Conservation (phyloP, 2,113 vertebrate species). For the Lamprologus speciosus region DNA sequence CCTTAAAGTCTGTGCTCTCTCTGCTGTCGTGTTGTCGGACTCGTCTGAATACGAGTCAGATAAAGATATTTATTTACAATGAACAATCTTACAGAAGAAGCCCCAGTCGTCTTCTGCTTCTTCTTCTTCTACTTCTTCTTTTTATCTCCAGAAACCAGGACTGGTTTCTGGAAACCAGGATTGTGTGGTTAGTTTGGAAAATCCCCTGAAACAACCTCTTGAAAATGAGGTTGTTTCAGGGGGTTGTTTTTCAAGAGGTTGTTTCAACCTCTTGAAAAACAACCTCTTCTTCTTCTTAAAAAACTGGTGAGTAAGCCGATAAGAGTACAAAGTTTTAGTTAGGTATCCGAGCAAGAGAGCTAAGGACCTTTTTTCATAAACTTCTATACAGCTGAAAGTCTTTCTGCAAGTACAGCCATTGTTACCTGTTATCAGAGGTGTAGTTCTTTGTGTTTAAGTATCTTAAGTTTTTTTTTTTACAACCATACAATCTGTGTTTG, state of each 20-base stretch:
- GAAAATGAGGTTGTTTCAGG: background rate
- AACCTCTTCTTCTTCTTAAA: background rate
- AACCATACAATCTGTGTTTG: background rate
- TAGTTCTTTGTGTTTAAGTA: background rate
- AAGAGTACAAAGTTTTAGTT: background rate
- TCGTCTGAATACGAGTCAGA: accelerated
- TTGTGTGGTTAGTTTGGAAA: background rate
- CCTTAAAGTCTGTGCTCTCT: background rate
- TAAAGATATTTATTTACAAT: background rate
- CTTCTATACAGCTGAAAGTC: background rate
- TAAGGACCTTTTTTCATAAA: background rate
- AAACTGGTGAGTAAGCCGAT: background rate
- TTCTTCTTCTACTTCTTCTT: background rate
- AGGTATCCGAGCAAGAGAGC: accelerated
- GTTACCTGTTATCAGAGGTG: background rate
- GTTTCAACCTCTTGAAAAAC: background rate
- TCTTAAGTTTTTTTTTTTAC: background rate
- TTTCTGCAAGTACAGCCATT: background rate
- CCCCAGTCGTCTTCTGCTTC: background rate
- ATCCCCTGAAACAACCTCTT: background rate
- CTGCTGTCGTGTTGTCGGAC: background rate
- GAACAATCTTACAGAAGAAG: background rate
- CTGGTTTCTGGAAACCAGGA: background rate
- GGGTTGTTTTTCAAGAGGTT: no score
- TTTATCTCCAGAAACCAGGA: background rate